Base-by-base conservation (phyloP, 2,113 vertebrate species). In the Xenopus borealis region DNA sequence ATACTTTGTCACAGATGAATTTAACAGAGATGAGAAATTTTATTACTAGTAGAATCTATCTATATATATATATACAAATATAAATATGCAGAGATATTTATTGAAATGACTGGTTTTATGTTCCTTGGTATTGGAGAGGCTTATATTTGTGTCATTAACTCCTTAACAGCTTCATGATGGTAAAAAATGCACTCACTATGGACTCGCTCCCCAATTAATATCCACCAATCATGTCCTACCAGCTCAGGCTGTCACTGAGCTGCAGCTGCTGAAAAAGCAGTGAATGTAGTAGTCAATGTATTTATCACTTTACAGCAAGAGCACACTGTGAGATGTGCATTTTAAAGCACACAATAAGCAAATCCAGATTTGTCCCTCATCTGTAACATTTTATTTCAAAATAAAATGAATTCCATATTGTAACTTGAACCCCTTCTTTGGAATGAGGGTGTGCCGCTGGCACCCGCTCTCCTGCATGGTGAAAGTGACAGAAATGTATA, bases 1-100 rank as follows among this genome's bases (percentile, higher is more conserved):
- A 88, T 89, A 83, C 90, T 91, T 87, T 90, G 91, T 92, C 89
- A 92, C 83, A 82, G 82, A 88, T 83, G 79, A 85, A 84, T 80
- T 62, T 83, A 83, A 75, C 72, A 75, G 66, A 75, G 64, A 82
- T 81, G 74, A 89, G 89, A 80, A 78, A 85, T 87, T 86, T 91
- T 92, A 91, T 89, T 85, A 83, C 78, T 90, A 92, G 83, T 88
- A 87, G 85, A 87, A 86, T 88, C 86, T 82, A 79, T 82, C 80
- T 82, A 27, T 27, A 27, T 27, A 27, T 27, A 50, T 13, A 50
- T 50, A 61, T 83, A 86, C 89, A 88, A 84, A 89, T 89, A 90
- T 90, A 89, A 86, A 91, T 86, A 92, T 83, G 90, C 89, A 92
- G 89, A 92, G 91, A 89, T 93, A 89, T 89, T 90, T 89, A 93